These are phyloP conservation scores for Peucedramus taeniatus DNA, from an alignment of 2,113 vertebrate species.

Conservation along the genomic window DNA sequence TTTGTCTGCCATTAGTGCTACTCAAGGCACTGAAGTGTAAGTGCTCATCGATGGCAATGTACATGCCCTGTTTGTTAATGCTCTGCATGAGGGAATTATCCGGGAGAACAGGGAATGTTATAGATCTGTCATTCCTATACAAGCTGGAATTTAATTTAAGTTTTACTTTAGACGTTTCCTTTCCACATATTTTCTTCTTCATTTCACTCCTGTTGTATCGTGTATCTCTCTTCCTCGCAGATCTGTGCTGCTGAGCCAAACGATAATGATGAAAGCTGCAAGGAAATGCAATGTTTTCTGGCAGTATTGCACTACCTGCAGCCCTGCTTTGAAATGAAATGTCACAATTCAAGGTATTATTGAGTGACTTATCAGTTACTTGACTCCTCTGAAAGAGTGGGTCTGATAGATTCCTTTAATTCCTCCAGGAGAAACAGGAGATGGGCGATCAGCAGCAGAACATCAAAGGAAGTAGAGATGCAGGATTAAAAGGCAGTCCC, in stretches of 20 bases:
- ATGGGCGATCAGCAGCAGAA: neutral
- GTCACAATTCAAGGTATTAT: conserved; percentile 24
- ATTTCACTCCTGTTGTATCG: conserved; percentile 38
- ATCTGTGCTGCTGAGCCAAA: conserved; percentile 31
- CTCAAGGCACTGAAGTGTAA: conserved; percentile 46
- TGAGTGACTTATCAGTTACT: conserved; percentile 33
- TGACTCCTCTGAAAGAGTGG: neutral
- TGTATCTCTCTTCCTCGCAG: neutral
- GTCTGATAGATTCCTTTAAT: neutral
- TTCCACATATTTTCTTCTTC: conserved; percentile 49
- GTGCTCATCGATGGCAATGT: conserved; percentile 1
- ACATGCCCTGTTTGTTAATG: conserved; percentile 53
- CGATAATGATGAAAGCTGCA: conserved; percentile 29
- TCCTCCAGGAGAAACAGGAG: neutral
- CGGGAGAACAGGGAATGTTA: neutral
- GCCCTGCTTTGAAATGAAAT: conserved; percentile 32
- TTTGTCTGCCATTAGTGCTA: conserved; percentile 24
- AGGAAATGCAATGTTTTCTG: neutral
- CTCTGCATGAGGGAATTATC: conserved; percentile 26
- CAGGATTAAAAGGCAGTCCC: neutral
- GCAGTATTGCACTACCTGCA: conserved; percentile 36
- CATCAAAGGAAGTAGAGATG: neutral
- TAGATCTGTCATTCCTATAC: conserved; percentile 16
- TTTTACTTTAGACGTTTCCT: conserved; percentile 35
- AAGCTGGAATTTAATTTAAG: conserved; percentile 47